These are phyloP conservation scores for Hirudo medicinalis DNA, from an alignment of 1,140 invertebrate species.

Conservation along the genomic window DNA sequence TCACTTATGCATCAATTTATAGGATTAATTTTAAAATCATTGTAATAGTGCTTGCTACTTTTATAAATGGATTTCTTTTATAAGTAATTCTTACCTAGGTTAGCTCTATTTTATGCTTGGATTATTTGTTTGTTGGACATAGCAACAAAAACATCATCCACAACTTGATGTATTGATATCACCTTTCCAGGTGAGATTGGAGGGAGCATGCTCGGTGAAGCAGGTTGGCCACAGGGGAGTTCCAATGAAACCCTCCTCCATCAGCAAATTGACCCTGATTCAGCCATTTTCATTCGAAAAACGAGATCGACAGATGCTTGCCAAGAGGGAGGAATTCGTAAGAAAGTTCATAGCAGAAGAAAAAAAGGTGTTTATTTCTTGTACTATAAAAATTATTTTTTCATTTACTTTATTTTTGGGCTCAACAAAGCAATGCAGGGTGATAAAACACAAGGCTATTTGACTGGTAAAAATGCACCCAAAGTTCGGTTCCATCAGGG, in stretches of 20 bases:
- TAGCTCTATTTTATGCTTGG: no score
- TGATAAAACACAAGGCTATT: no score
- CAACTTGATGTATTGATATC: no score
- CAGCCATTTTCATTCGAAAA: slow-evolving; percentile 8
- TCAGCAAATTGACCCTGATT: background rate
- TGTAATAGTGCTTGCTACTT: no score
- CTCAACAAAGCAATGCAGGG: background rate
- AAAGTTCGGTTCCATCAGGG: background rate
- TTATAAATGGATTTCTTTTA: no score
- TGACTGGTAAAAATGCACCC: background rate
- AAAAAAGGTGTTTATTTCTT: slow-evolving; percentile 5
- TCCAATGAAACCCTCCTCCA: background rate
- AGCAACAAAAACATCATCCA: no score
- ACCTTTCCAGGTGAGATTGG: no score
- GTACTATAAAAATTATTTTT: background rate
- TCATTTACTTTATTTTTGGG: background rate
- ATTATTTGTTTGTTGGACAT: no score
- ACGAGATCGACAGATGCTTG: background rate
- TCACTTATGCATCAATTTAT: no score
- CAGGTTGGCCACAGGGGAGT: background rate
- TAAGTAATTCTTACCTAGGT: no score
- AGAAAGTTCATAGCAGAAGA: background rate
- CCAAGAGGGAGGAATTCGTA: background rate
- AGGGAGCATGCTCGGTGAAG: no score
- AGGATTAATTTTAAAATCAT: no score